These are phyloP conservation scores for Muraenolepis orangiensis DNA, from an alignment of 2,797 vertebrate species.

Conservation along the genomic window DNA sequence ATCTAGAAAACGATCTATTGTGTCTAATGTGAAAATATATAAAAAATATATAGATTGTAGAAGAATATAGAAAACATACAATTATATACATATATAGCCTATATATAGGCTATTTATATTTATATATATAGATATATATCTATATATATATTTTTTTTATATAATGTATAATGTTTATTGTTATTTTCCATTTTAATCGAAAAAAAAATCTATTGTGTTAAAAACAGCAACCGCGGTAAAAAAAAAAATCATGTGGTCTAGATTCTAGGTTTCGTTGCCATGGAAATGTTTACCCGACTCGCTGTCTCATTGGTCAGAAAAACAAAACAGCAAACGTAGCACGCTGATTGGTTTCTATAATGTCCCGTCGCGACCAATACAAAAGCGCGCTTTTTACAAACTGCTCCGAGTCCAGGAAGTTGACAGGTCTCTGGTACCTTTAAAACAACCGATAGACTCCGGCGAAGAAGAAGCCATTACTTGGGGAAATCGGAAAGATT, in stretches of 20 bases:
- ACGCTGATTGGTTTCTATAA: conserved; percentile 50
- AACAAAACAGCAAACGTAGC: not conserved
- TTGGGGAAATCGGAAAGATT: not conserved
- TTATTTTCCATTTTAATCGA: not conserved
- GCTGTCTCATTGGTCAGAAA: conserved; percentile 52
- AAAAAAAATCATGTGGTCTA: conserved; percentile 43
- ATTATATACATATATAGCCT: too few relatives aligned
- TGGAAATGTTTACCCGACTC: conserved; percentile 64
- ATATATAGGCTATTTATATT: not conserved
- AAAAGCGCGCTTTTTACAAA: conserved; percentile 73
- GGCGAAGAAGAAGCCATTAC: conserved; percentile 18
- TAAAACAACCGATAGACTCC: conserved; percentile 26
- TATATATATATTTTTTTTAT: too few relatives aligned
- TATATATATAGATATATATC: too few relatives aligned
- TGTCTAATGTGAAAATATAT: too few relatives aligned
- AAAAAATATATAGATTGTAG: too few relatives aligned
- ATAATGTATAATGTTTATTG: too few relatives aligned
- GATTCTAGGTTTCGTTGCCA: conserved; percentile 57
- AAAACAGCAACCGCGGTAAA: conserved; percentile 10
- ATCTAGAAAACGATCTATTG: not conserved
- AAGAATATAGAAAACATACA: too few relatives aligned
- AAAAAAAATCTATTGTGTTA: not conserved
- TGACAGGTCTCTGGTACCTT: conserved; percentile 33
- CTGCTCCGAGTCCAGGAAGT: conserved; percentile 63
- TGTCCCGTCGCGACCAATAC: conserved; percentile 60